A percentile compares a stretch with the other conserved stretches of the same genome.
Conservation (phyloP, 2,888 invertebrate genomes). For the Chymomyza fuscimana region DNA sequence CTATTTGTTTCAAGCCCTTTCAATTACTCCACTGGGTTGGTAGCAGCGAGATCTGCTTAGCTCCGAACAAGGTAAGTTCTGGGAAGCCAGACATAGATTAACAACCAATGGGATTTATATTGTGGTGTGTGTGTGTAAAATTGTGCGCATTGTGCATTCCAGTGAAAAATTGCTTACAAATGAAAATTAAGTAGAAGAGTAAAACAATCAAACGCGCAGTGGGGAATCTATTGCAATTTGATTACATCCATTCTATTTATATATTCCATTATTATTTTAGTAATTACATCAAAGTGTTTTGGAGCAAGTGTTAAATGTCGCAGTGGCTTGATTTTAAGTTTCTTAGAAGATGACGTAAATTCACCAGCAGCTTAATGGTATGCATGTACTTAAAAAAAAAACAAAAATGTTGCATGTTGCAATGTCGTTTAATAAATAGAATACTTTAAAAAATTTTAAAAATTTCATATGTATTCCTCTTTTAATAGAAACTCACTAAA, state of each 20-base stretch:
- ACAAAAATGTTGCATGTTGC: no score
- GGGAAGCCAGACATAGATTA: slow-evolving; percentile 29
- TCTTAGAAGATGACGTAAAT: no score
- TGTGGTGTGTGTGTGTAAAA: not conserved
- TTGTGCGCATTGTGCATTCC: not conserved
- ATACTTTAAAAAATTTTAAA: no score
- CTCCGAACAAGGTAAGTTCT: not conserved
- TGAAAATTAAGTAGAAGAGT: slow-evolving; percentile 40
- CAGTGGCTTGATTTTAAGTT: no score
- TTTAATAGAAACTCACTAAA: no score
- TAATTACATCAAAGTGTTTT: no score
- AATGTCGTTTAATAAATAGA: no score
- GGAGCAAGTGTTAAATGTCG: no score
- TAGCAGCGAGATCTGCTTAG: not conserved
- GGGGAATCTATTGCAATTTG: not conserved
- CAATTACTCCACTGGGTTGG: not conserved
- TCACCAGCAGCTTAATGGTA: no score
- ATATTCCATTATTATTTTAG: no score
- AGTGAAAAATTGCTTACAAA: slow-evolving; percentile 53
- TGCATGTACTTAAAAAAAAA: not conserved
- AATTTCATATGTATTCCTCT: no score
- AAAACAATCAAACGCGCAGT: not conserved
- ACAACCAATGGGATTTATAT: slow-evolving; percentile 21
- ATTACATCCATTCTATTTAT: not conserved
- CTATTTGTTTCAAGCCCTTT: not conserved